phyloP scores from a whole-genome alignment of 2,113 vertebrate species.

The Rhizomys pruinosus region DNA sequence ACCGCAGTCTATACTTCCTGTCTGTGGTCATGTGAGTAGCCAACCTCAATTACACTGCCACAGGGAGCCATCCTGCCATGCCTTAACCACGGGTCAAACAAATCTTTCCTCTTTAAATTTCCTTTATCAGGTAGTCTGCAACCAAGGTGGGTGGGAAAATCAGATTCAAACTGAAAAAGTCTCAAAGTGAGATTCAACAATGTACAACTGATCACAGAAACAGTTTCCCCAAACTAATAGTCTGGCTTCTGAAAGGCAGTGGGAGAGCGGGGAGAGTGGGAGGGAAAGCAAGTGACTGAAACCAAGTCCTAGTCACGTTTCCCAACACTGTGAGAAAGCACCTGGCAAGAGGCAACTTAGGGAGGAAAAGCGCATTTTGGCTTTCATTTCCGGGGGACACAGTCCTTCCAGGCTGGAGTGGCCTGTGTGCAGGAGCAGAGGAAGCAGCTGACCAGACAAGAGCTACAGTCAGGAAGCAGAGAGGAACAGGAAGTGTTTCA shows the following conservation, averaged over 20 bases:
- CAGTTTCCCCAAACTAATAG: background rate
- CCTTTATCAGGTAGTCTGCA: background rate
- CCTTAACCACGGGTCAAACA: background rate
- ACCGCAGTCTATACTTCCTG: background rate
- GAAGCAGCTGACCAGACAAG: background rate
- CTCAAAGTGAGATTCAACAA: background rate
- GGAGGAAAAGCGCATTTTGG: background rate
- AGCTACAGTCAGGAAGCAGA: background rate
- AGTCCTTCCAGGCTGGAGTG: background rate
- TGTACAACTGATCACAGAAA: background rate
- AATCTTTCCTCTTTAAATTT: background rate
- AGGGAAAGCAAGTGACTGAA: background rate
- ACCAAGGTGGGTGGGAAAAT: rapidly evolving
- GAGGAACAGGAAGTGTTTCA: background rate
- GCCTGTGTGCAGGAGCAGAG: background rate
- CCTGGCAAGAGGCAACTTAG: background rate
- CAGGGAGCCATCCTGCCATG: background rate
- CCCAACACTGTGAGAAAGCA: background rate
- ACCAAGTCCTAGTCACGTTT: background rate
- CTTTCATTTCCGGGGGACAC: background rate
- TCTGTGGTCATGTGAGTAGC: background rate
- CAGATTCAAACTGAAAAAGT: background rate
- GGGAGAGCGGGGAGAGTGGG: too few relatives aligned
- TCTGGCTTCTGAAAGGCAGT: background rate
- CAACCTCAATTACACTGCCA: background rate